Evolutionary conservation across 2,113 vertebrate species (phyloP), one percentile per base, ranked within the genome.

Genomic region (Malaclemys terrapin): DNA sequence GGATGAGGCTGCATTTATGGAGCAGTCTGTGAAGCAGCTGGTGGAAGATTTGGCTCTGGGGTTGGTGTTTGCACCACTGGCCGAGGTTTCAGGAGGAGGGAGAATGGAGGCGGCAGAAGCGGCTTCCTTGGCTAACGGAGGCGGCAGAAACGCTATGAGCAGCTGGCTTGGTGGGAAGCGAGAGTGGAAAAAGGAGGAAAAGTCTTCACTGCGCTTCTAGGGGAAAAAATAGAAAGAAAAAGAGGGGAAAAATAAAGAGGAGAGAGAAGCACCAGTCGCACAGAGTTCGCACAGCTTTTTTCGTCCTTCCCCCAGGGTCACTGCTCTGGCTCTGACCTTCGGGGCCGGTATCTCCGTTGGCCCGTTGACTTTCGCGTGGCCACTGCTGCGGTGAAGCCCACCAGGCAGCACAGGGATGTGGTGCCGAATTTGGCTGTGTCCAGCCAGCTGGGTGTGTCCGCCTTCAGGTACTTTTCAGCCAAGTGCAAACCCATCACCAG

Each of bases 321-420:
- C 97, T 98, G 98, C 97, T 98, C 98, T 97, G 98, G 98, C 98
- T 99, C 99, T 99, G 99, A 99, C 99, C 99, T 99, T 99, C 99
- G 99, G 97, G 99, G 98, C 98, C 98, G 98, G 98, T 91, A 94
- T 99, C 99, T 99, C 98, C 99, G 98, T 11, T 97, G 98, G 98
- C 98, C 98, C 10, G 96, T 97, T 0, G 99, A 95, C 91, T 99
- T 99, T 97, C 97, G 98, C 3, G 99, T 99, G 89, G 99, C 99
- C 97, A 99, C 98, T 0, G 99, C 99, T 16, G 99, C 99, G 0
- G 99, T 98, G 94, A 99, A 99, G 97, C 99, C 99, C 97, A 99
- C 98, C 79, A 99, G 97, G 98, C 99, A 99, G 98, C 99, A 99
- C 94, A 99, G 94, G 97, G 98, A 98, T 0, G 98, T 97, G 95